Conservation (phyloP, 2,797 vertebrate genomes). For the Bradypus variegatus region DNA sequence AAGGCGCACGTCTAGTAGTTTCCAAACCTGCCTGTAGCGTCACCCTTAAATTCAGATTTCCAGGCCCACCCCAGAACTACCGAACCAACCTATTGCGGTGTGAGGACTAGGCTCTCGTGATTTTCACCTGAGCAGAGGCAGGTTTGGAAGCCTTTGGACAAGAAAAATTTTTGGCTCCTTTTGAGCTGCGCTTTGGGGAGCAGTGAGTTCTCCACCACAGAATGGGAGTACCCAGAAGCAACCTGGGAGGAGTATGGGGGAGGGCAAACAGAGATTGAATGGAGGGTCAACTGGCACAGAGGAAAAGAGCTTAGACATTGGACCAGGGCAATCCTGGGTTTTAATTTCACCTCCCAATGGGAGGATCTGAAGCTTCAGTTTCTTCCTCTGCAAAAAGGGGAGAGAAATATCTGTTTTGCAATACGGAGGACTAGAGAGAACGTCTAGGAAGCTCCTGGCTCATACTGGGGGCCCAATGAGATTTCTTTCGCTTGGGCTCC, state of each 20-base stretch:
- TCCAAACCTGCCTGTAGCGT: not conserved
- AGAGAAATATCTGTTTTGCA: not conserved
- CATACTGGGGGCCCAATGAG: not conserved
- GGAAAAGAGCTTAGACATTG: not conserved
- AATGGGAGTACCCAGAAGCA: not conserved
- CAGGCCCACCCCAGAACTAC: not conserved
- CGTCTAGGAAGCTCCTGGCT: not conserved
- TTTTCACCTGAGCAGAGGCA: not conserved
- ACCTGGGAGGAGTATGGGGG: not conserved
- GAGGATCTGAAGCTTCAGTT: not conserved
- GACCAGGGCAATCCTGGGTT: not conserved
- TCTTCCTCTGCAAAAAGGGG: not conserved
- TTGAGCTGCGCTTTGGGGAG: not conserved
- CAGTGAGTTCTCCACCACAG: not conserved
- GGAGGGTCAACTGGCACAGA: not conserved
- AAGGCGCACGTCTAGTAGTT: not conserved
- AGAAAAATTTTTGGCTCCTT: no score
- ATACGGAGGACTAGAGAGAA: not conserved
- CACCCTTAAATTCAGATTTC: not conserved
- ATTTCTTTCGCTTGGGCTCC: not conserved
- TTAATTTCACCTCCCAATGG: not conserved
- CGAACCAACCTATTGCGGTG: not conserved
- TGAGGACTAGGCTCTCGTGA: no score
- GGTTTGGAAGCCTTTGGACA: not conserved
- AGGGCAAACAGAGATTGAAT: not conserved